Conservation (phyloP, 1,140 invertebrate genomes). For the Mactra quadrangularis region DNA sequence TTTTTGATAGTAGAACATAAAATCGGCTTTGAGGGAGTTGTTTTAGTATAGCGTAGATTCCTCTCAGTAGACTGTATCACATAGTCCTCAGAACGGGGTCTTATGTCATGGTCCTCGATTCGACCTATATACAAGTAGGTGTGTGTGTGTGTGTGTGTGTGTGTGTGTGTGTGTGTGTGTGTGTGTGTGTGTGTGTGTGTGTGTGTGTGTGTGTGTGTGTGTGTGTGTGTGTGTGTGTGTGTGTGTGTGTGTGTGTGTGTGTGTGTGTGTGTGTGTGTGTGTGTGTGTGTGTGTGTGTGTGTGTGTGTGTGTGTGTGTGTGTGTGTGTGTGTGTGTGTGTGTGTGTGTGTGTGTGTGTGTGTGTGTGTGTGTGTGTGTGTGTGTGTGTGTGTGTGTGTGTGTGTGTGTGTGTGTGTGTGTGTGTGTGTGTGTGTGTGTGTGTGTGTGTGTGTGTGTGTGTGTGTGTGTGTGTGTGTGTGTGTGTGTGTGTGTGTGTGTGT, state of each 20-base stretch:
- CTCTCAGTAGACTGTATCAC: too few species aligned
- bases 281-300: constrained; percentile 38
- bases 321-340: too few species aligned
- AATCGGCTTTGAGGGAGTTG: too few species aligned
- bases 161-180: constrained; percentile 36
- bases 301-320: constrained; percentile 28
- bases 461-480: constrained; percentile 57
- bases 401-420: constrained; percentile 54
- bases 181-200: constrained; percentile 33
- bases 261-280: neutral
- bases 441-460: constrained; percentile 60
- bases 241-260: constrained; percentile 19
- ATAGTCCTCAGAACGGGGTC: too few species aligned
- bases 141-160: constrained; percentile 31
- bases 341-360: constrained; percentile 30
- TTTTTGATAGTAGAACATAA: too few species aligned
- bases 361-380: constrained; percentile 51
- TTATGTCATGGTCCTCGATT: neutral
- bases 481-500: constrained; percentile 49
- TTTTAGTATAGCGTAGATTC: too few species aligned
- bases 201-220: constrained; percentile 24
- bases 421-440: constrained; percentile 63
- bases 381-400: constrained; percentile 59
- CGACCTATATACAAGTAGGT: neutral
- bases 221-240: constrained; percentile 52